Evolutionary conservation across 2,113 vertebrate species (phyloP).

Genomic region (Piaya cayana): DNA sequence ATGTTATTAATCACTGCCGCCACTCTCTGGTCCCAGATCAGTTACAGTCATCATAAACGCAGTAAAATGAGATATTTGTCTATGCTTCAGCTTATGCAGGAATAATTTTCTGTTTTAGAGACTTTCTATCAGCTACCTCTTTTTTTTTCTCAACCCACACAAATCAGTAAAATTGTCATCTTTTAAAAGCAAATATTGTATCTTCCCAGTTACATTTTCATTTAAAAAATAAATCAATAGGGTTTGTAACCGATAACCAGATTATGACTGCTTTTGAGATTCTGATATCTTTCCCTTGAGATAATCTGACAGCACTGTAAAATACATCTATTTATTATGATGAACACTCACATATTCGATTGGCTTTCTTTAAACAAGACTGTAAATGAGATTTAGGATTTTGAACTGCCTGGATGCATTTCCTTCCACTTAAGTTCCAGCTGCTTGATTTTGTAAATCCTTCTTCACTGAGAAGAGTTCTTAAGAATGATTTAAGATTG

Average conservation of each 20-base stretch:
- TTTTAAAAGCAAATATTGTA: slow-evolving; percentile 56
- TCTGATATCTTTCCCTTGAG: slow-evolving; percentile 20
- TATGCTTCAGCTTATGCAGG: neutral
- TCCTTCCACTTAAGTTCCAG: neutral
- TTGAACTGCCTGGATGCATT: neutral
- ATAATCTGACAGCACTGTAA: slow-evolving; percentile 38
- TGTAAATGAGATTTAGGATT: slow-evolving; percentile 17
- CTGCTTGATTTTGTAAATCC: neutral
- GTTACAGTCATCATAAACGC: slow-evolving; percentile 8
- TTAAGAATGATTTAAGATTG: neutral
- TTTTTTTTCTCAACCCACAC: slow-evolving; percentile 22
- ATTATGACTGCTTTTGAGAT: slow-evolving; percentile 54
- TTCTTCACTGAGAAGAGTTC: neutral
- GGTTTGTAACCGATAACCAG: slow-evolving; percentile 48
- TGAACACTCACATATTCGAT: neutral
- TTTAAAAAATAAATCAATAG: slow-evolving; percentile 59
- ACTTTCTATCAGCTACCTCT: slow-evolving; percentile 14
- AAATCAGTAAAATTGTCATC: slow-evolving; percentile 39
- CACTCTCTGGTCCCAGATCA: neutral
- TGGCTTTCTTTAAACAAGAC: neutral
- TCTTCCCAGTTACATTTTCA: slow-evolving; percentile 46
- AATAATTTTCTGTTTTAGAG: slow-evolving; percentile 19
- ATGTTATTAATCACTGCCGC: slow-evolving; percentile 32
- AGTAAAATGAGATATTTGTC: slow-evolving; percentile 26
- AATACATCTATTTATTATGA: slow-evolving; percentile 48